Conservation (phyloP, 2,113 vertebrate species). For the Chrysochloris asiatica region DNA sequence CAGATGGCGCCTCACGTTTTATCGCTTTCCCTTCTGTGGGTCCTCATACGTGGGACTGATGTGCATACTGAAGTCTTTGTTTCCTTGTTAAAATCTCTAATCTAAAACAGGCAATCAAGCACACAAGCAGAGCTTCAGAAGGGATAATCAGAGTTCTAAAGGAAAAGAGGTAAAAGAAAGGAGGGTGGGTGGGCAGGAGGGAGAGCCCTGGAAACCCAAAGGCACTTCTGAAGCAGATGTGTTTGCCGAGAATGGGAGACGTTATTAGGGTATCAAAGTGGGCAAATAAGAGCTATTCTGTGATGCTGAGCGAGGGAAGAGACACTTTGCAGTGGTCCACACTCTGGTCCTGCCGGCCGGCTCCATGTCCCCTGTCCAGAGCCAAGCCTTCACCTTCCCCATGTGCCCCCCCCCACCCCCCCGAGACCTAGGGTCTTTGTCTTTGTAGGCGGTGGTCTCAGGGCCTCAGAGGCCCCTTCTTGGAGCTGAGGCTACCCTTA, state of each 20-base stretch:
- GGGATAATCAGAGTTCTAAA: conserved; percentile 87
- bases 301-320: fast-evolving
- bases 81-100: conserved; percentile 88
- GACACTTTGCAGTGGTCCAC: background rate
- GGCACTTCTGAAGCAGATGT: conserved; percentile 82
- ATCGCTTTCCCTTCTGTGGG: conserved; percentile 96
- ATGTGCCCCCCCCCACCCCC: too few species aligned
- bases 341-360: background rate
- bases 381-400: conserved; percentile 74
- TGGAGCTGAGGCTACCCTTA: conserved; percentile 71
- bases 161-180: conserved; percentile 36
- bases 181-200: background rate
- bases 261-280: conserved; percentile 77
- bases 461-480: conserved; percentile 76
- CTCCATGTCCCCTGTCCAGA: background rate
- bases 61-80: conserved; percentile 88
- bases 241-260: conserved; percentile 73
- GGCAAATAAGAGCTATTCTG: conserved; percentile 27
- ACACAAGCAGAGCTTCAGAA: conserved; percentile 85
- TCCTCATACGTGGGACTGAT: conserved; percentile 88
- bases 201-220: conserved; percentile 58
- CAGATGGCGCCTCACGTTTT: conserved; percentile 95
- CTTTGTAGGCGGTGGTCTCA: conserved; percentile 73
- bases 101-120: conserved; percentile 89
- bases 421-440: conserved; percentile 81